Evolutionary conservation across 2,113 vertebrate genomes (phyloP).

Genomic region (Amazona guildingii): DNA sequence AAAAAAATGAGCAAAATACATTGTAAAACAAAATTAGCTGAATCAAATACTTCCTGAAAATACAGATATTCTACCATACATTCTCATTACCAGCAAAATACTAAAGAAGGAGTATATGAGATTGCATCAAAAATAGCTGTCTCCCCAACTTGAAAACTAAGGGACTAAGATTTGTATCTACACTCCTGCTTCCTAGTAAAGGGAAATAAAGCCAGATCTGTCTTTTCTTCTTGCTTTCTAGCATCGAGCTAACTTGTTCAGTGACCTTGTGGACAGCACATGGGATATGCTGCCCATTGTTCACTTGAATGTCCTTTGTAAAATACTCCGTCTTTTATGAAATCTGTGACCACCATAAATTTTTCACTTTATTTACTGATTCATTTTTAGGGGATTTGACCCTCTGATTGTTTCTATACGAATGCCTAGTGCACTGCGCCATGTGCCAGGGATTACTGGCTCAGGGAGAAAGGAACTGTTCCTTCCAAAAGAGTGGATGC

Average conservation of each 20-base stretch:
- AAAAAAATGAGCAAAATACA: background rate
- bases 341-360: background rate
- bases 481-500: background rate
- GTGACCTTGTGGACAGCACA: background rate
- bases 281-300: background rate
- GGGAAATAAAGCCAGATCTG: background rate
- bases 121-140: background rate
- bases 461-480: background rate
- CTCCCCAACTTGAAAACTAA: background rate
- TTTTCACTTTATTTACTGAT: background rate
- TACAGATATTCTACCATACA: background rate
- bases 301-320: background rate
- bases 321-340: background rate
- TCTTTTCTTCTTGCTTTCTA: background rate
- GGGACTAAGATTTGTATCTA: background rate
- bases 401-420: background rate
- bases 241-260: background rate
- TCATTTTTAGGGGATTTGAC: background rate
- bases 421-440: fast-evolving
- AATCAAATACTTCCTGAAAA: slow-evolving; percentile 8
- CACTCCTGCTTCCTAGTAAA: background rate
- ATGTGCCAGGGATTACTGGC: background rate
- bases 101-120: background rate
- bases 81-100: background rate
- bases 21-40: background rate